Evolutionary conservation across 2,888 invertebrate genomes (phyloP).

Genomic region (Ethmia dodecea): DNA sequence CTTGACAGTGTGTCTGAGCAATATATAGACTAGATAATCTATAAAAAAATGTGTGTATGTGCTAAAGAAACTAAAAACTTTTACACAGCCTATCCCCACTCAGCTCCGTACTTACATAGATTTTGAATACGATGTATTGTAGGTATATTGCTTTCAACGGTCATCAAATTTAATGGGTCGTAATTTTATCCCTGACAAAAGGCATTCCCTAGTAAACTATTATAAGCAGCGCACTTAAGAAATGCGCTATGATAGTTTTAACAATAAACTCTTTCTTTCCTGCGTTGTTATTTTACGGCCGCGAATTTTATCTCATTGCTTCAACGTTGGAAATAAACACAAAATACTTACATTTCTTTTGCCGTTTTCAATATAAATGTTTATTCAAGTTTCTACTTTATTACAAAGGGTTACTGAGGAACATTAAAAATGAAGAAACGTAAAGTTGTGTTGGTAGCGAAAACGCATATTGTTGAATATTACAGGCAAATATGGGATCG

Average conservation of each 20-base stretch:
- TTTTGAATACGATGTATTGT: too few relatives aligned
- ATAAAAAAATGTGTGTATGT: too few relatives aligned
- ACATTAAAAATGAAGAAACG: conserved; percentile 25
- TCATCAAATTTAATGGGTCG: conserved; percentile 39
- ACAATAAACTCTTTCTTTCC: conserved; percentile 48
- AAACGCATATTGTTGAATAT: conserved; percentile 49
- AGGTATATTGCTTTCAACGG: too few relatives aligned
- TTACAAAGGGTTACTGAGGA: conserved; percentile 17
- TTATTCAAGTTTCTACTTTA: conserved; percentile 44
- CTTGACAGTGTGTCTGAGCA: too few relatives aligned
- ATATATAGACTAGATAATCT: too few relatives aligned
- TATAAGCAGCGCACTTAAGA: conserved; percentile 30
- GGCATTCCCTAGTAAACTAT: conserved; percentile 36
- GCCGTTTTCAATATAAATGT: conserved; percentile 25
- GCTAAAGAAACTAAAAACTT: too few relatives aligned
- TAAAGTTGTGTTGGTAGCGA: conserved; percentile 31
- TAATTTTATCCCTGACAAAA: conserved; percentile 32
- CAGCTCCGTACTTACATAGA: too few relatives aligned
- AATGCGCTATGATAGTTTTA: conserved; percentile 42
- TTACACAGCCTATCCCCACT: too few relatives aligned
- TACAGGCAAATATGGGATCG: conserved; percentile 55
- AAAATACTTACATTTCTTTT: conserved; percentile 19
- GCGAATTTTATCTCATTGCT: conserved; percentile 57
- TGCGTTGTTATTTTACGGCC: conserved; percentile 51
- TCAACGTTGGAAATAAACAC: conserved; percentile 52